Evolutionary conservation across 2,888 invertebrate genomes (phyloP).

Genomic region (Napeogenes sylphis): DNA sequence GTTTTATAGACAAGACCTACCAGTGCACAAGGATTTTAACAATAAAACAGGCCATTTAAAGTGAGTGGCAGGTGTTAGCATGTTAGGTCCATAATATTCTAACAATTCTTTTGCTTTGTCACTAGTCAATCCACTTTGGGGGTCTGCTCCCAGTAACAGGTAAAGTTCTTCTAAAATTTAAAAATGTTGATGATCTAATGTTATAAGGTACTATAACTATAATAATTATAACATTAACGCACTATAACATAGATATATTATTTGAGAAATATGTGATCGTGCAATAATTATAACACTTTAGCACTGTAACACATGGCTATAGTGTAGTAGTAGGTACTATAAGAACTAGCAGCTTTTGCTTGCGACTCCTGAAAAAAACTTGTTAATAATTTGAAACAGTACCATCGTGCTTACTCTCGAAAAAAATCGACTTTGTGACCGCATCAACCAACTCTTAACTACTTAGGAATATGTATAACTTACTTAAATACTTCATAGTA

Average conservation of each 20-base stretch:
- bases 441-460: no score
- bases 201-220: conserved; percentile 5
- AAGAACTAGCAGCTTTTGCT: no score
- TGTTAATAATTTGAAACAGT: no score
- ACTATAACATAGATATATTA: no score
- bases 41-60: conserved; percentile 83
- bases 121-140: conserved; percentile 78
- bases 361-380: no score
- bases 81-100: conserved; percentile 82
- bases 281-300: no score
- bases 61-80: conserved; percentile 84
- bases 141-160: conserved; percentile 51
- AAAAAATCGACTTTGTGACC: no score
- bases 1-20: conserved; percentile 33
- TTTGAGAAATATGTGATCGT: no score
- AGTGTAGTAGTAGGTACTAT: no score
- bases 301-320: no score
- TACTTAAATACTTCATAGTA: not conserved
- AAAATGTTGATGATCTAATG: not conserved
- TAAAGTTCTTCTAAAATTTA: conserved; percentile 50
- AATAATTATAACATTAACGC: no score
- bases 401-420: no score
- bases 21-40: conserved; percentile 66
- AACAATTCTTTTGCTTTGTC: conserved; percentile 76
- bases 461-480: not conserved